A percentile compares a stretch with the other conserved stretches of the same genome.
Evolutionary conservation across 2,888 invertebrate species (phyloP).

Genomic region (Andrena dorsata): DNA sequence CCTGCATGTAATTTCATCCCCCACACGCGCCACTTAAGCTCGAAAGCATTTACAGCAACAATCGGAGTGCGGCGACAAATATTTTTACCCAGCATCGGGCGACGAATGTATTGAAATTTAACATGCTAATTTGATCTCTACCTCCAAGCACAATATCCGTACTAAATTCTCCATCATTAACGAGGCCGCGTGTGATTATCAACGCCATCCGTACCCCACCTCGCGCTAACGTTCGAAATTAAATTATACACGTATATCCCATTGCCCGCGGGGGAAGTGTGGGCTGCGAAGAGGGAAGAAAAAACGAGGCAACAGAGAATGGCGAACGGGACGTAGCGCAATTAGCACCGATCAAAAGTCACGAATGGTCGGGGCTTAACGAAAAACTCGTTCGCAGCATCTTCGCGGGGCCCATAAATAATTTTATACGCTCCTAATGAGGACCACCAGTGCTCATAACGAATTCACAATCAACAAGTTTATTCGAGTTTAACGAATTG

Average conservation of each 20-base stretch:
- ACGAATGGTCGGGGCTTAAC: conserved; percentile 41
- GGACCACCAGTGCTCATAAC: conserved; percentile 59
- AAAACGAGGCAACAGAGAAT: conserved; percentile 10
- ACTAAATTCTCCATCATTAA: not conserved
- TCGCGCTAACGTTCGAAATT: conserved; percentile 10
- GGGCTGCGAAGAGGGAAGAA: not conserved
- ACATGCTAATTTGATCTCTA: too few species aligned
- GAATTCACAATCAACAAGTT: conserved; percentile 65
- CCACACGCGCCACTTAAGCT: too few species aligned
- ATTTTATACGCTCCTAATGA: conserved; percentile 65
- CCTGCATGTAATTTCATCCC: too few species aligned
- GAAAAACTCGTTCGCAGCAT: conserved; percentile 48
- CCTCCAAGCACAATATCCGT: not conserved
- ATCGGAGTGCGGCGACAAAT: too few species aligned
- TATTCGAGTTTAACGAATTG: conserved; percentile 65
- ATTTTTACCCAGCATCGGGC: too few species aligned
- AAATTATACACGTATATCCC: conserved; percentile 2
- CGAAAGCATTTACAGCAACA: too few species aligned
- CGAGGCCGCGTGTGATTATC: not conserved
- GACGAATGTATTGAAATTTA: too few species aligned
- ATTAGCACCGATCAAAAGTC: conserved; percentile 60
- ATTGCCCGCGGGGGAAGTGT: not conserved
- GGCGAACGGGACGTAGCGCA: conserved; percentile 27
- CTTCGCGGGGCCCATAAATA: conserved; percentile 53
- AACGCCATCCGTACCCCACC: not conserved